phyloP scores from a whole-genome alignment of 2,113 vertebrate species.

The Barbus barbus region DNA sequence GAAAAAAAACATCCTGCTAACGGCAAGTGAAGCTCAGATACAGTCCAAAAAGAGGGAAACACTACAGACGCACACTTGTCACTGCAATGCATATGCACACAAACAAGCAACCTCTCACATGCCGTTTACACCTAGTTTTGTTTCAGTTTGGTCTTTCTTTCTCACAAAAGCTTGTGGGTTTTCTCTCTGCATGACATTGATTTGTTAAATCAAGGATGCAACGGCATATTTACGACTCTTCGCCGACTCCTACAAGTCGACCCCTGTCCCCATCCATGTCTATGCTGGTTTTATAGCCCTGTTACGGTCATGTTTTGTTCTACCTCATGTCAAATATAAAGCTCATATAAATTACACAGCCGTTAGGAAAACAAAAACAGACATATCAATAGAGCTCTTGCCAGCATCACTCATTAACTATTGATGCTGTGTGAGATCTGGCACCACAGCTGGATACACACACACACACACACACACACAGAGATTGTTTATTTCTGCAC shows the following conservation, averaged over 20 bases:
- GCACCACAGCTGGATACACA: constrained; percentile 65
- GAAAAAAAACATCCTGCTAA: constrained; percentile 51
- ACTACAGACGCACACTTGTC: constrained; percentile 10
- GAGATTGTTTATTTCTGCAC: constrained; percentile 19
- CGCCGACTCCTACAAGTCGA: not conserved
- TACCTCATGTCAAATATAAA: constrained; percentile 6
- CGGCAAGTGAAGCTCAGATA: constrained; percentile 46
- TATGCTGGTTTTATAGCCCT: not conserved
- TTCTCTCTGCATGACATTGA: not conserved
- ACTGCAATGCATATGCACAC: not conserved
- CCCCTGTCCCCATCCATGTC: not conserved
- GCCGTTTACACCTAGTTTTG: not conserved
- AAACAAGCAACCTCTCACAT: not conserved
- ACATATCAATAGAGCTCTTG: constrained; percentile 56
- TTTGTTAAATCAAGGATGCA: not conserved
- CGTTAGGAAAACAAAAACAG: constrained; percentile 57
- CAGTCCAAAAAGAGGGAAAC: constrained; percentile 31
- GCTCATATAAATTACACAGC: constrained; percentile 13
- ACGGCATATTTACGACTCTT: not conserved
- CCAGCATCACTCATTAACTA: constrained; percentile 67
- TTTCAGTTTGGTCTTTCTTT: not conserved
- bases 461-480: constrained; percentile 49
- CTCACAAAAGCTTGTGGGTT: constrained; percentile 2
- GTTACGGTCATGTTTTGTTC: not conserved
- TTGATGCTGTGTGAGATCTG: constrained; percentile 64